Evolutionary conservation across 2,113 vertebrate genomes (phyloP).

Genomic region (Eulemur rufifrons): DNA sequence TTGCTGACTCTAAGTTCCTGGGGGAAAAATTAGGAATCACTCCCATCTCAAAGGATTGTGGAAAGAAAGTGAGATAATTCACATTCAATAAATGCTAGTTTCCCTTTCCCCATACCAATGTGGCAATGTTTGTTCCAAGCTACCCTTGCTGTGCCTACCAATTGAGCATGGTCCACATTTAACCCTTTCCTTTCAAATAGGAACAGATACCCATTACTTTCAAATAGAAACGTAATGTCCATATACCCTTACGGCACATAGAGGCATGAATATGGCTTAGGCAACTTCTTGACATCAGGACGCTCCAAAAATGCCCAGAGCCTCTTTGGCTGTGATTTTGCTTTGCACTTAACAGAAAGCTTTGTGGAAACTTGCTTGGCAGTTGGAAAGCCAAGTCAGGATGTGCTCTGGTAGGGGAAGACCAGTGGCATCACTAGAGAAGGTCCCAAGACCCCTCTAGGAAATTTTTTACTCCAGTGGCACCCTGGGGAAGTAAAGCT

Average conservation of each 20-base stretch:
- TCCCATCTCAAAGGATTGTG: neutral
- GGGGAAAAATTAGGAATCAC: neutral
- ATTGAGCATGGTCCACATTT: neutral
- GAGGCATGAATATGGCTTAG: neutral
- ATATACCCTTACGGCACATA: neutral
- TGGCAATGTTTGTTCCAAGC: neutral
- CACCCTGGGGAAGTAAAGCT: neutral
- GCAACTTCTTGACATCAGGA: neutral
- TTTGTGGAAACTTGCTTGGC: constrained; percentile 7
- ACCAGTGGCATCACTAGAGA: neutral
- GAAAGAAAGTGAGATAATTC: neutral
- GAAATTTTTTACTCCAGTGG: neutral
- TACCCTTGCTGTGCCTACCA: neutral
- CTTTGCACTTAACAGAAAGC: neutral
- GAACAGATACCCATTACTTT: neutral
- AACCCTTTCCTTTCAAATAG: neutral
- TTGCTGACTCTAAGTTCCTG: neutral
- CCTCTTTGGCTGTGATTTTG: neutral
- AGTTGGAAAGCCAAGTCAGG: neutral
- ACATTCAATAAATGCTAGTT: neutral
- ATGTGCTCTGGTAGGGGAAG: neutral
- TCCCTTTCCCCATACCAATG: neutral
- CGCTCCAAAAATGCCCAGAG: neutral
- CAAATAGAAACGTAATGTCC: neutral
- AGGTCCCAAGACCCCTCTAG: neutral